phyloP scores from a whole-genome alignment of 1,140 invertebrate species.

The Lucilia sericata region DNA sequence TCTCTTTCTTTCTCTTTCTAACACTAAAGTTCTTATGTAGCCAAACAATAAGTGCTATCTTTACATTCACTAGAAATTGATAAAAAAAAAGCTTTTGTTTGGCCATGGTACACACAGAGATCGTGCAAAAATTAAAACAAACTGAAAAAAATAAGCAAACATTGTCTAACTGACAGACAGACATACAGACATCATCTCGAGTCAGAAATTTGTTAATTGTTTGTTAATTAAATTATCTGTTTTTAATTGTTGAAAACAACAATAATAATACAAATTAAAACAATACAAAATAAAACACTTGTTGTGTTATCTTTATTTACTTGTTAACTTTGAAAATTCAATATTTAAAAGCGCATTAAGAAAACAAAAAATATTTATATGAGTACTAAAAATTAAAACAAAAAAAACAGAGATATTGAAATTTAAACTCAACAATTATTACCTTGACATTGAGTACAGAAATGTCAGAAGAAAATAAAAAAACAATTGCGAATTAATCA shows the following conservation, averaged over 20 bases:
- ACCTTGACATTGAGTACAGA: neutral
- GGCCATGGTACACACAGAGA: too few relatives aligned
- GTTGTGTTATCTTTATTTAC: neutral
- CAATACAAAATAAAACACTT: neutral
- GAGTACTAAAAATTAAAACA: too few relatives aligned
- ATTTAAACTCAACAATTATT: neutral
- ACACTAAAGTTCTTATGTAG: too few relatives aligned
- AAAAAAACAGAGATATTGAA: neutral
- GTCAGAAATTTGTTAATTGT: slow-evolving; percentile 6
- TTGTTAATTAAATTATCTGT: slow-evolving; percentile 17
- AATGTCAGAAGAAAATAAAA: neutral
- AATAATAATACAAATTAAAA: neutral
- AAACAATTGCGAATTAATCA: neutral
- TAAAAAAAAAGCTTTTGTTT: too few relatives aligned
- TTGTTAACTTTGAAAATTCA: neutral
- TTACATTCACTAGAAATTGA: too few relatives aligned
- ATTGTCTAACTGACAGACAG: too few relatives aligned
- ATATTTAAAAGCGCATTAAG: too few relatives aligned
- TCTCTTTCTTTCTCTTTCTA: too few relatives aligned
- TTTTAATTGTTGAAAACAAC: slow-evolving; percentile 3
- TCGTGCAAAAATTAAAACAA: too few relatives aligned
- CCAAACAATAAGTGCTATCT: too few relatives aligned
- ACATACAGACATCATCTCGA: neutral
- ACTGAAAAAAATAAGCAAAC: too few relatives aligned
- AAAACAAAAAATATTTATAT: neutral